phyloP scores from a whole-genome alignment of 2,113 vertebrate genomes.

The Circaetus gallicus region DNA sequence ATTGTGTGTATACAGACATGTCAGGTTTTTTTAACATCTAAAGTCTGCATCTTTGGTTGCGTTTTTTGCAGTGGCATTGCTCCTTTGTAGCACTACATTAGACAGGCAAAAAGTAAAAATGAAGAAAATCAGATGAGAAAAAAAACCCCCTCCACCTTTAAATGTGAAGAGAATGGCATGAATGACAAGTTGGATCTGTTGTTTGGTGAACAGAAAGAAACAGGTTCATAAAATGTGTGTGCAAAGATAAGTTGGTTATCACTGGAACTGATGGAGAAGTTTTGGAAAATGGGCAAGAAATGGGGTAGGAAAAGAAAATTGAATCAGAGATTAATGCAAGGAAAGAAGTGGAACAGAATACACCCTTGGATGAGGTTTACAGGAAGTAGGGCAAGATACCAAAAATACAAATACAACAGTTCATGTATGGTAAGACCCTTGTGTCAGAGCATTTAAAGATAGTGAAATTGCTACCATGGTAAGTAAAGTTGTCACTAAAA shows the following conservation, averaged over 20 bases:
- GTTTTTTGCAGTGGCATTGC: background rate
- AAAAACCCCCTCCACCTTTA: background rate
- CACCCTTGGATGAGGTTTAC: background rate
- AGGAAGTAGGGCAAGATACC: background rate
- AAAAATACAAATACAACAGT: background rate
- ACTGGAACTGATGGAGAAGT: background rate
- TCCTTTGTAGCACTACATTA: background rate
- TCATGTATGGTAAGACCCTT: background rate
- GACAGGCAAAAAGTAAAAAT: background rate
- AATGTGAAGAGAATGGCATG: background rate
- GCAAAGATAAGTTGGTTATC: background rate
- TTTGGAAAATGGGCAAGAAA: background rate
- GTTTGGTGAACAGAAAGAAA: background rate
- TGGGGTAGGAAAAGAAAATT: background rate
- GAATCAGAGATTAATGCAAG: background rate
- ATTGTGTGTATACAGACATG: rapidly evolving
- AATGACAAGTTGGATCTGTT: background rate
- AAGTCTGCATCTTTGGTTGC: background rate
- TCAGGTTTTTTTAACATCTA: background rate
- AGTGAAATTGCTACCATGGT: background rate
- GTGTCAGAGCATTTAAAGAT: background rate
- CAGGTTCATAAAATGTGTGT: background rate
- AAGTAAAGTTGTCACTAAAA: background rate
- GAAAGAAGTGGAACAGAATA: background rate
- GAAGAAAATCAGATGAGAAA: background rate